Conservation (phyloP, 2,888 invertebrate genomes). For the Ischnus inquisitorius region DNA sequence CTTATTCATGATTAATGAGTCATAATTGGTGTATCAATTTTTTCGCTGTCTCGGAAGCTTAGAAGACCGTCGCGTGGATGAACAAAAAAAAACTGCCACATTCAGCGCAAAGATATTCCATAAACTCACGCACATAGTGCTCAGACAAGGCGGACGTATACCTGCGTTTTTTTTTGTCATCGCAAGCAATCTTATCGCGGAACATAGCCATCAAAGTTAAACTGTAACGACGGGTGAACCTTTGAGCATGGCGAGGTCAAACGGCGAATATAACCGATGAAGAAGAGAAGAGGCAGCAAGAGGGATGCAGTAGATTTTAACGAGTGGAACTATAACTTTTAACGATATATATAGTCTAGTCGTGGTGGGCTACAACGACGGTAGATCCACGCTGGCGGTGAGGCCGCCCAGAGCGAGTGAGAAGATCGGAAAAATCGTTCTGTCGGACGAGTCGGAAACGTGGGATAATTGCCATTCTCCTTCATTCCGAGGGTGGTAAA, state of each 20-base stretch:
- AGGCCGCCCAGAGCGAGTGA: neutral
- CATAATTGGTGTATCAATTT: neutral
- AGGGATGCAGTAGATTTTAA: constrained; percentile 45
- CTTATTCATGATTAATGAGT: neutral
- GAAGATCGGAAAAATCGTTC: constrained; percentile 62
- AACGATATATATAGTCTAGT: neutral
- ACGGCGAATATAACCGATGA: constrained; percentile 37
- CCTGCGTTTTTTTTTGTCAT: neutral
- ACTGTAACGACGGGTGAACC: neutral
- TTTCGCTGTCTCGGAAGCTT: neutral
- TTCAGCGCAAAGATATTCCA: neutral
- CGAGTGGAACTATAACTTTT: constrained; percentile 49
- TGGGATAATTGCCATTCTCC: constrained; percentile 66
- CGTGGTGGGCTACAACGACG: neutral
- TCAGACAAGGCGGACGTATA: neutral
- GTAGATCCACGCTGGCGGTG: neutral
- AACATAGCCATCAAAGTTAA: constrained; percentile 16
- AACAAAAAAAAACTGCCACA: neutral
- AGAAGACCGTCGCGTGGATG: neutral
- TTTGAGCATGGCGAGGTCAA: constrained; percentile 9
- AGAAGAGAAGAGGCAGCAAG: constrained; percentile 15
- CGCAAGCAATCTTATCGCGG: constrained; percentile 10
- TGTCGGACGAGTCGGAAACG: constrained; percentile 57
- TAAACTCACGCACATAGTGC: neutral
- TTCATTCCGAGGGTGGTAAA: constrained; percentile 47